phyloP scores from a whole-genome alignment of 2,113 vertebrate genomes.

The Panthera uncia region DNA sequence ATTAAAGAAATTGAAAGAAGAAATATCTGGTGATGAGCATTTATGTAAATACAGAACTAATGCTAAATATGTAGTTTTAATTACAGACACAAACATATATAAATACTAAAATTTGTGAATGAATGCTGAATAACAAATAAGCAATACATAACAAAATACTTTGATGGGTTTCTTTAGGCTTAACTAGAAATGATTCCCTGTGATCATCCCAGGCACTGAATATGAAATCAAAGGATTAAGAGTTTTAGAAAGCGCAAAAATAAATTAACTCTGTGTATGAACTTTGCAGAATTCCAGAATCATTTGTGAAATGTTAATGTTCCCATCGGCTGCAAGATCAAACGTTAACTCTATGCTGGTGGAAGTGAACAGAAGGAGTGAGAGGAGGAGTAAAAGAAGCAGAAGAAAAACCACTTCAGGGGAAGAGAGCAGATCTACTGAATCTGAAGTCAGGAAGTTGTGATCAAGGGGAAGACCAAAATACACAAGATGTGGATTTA shows the following conservation, averaged over 20 bases:
- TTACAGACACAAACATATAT: background rate
- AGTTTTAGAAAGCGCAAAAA: background rate
- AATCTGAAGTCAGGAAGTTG: background rate
- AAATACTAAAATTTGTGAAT: background rate
- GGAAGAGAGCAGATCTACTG: background rate
- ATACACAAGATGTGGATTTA: background rate
- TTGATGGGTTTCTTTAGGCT: background rate
- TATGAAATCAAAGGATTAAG: conserved; percentile 7
- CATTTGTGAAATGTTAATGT: background rate
- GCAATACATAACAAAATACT: background rate
- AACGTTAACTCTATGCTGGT: background rate
- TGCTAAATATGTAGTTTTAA: conserved; percentile 10
- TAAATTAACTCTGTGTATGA: background rate
- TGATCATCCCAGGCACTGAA: background rate
- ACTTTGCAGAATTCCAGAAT: background rate
- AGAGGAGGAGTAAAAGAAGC: too few species aligned
- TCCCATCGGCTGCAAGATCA: background rate
- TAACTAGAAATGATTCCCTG: background rate
- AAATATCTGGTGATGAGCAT: background rate
- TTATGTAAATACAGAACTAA: conserved; percentile 26
- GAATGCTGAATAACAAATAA: conserved; percentile 9
- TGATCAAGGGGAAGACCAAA: background rate
- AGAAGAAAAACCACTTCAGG: background rate
- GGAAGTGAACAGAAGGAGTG: background rate
- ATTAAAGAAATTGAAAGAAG: background rate